These are phyloP conservation scores for Acropternis orthonyx DNA, from an alignment of 2,797 vertebrate species.

Conservation along the genomic window DNA sequence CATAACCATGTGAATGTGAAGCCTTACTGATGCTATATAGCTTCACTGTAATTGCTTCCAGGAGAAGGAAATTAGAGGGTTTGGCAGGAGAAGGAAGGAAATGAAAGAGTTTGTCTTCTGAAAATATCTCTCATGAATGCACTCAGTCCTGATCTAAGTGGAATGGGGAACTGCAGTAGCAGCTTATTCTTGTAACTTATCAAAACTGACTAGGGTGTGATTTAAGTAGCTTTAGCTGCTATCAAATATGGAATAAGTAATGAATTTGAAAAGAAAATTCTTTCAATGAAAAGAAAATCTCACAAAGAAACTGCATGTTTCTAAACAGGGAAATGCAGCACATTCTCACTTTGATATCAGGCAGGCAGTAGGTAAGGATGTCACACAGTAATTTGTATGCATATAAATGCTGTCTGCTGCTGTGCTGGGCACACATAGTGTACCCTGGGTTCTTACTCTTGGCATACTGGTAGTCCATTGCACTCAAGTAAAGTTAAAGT, in stretches of 20 bases:
- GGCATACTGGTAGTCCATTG: not conserved
- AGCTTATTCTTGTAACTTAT: not conserved
- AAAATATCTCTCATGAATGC: not conserved
- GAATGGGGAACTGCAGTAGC: not conserved
- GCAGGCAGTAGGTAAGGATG: not conserved
- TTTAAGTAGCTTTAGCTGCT: not conserved
- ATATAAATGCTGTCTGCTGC: not conserved
- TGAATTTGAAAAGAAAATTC: not conserved
- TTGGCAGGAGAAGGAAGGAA: not conserved
- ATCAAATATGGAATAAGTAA: not conserved
- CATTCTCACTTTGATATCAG: not conserved
- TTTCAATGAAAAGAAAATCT: not conserved
- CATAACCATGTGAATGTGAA: not conserved
- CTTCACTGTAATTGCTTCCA: conserved; percentile 1
- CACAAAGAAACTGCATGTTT: not conserved
- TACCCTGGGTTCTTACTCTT: not conserved
- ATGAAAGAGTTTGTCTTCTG: not conserved
- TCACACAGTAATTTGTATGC: not conserved
- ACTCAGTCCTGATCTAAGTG: not conserved
- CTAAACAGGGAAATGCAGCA: not conserved
- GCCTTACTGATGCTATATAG: not conserved
- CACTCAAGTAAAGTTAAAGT: not conserved
- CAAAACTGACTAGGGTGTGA: not conserved
- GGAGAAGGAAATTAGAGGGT: conserved; percentile 11
- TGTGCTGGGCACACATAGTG: fast-evolving